Evolutionary conservation across 1,140 invertebrate species (phyloP).

Genomic region (Eumaeus atala): DNA sequence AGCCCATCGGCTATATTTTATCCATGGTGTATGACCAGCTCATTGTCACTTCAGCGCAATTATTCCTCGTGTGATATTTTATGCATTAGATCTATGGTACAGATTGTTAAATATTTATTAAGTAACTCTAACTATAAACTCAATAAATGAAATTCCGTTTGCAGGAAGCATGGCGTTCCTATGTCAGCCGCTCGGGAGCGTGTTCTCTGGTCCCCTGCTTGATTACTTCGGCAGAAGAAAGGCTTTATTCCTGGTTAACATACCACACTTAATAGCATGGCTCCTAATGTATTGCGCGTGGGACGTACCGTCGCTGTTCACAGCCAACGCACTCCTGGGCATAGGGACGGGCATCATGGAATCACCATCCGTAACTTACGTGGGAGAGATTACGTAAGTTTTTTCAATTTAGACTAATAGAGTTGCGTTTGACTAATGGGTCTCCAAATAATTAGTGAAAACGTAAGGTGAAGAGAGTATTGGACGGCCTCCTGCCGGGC

Average conservation of each 20-base stretch:
- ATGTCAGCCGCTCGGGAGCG: conserved; percentile 81
- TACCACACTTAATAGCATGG: conserved; percentile 82
- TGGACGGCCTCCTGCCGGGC: too few relatives aligned
- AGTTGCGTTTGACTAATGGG: too few relatives aligned
- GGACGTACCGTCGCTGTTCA: conserved; percentile 55
- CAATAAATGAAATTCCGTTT: conserved; percentile 32
- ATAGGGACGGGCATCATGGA: conserved; percentile 75
- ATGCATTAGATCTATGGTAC: too few relatives aligned
- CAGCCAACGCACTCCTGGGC: conserved; percentile 59
- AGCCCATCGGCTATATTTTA: too few relatives aligned
- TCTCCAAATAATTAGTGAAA: too few relatives aligned
- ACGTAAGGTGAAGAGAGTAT: too few relatives aligned
- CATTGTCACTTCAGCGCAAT: too few relatives aligned
- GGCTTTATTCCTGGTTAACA: conserved; percentile 79
- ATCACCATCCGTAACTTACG: conserved; percentile 73
- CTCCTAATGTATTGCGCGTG: conserved; percentile 77
- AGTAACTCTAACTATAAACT: too few relatives aligned
- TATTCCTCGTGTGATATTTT: too few relatives aligned
- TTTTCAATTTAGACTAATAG: too few relatives aligned
- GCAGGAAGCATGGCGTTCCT: conserved; percentile 82
- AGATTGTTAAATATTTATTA: too few relatives aligned
- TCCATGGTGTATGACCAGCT: too few relatives aligned
- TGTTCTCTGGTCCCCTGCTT: conserved; percentile 79
- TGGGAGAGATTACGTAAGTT: conserved; percentile 72
- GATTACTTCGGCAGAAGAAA: conserved; percentile 79